A percentile compares a stretch with the other conserved stretches of the same genome.
Conservation (phyloP, 1,140 invertebrate species). For the Zaprionus camerounensis region DNA sequence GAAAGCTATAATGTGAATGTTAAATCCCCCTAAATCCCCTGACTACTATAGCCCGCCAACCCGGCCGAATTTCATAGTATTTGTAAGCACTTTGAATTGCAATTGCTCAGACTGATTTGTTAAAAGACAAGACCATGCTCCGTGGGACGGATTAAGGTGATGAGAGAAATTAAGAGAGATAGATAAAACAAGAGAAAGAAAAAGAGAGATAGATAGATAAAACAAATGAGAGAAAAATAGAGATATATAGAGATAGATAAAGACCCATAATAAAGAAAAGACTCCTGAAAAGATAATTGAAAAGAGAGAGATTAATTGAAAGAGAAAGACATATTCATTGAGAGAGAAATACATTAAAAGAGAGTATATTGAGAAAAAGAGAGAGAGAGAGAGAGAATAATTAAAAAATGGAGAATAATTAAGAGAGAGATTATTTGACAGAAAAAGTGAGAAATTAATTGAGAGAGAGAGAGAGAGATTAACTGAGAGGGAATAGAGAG, state of each 20-base stretch:
- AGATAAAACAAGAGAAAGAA: slow-evolving; percentile 13
- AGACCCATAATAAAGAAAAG: background rate
- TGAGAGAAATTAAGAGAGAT: background rate
- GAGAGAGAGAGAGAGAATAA: background rate
- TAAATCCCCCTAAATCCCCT: background rate
- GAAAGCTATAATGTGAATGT: background rate
- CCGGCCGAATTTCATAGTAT: slow-evolving; percentile 12
- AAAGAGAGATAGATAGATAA: slow-evolving; percentile 3
- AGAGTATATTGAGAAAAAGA: background rate
- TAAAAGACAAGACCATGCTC: slow-evolving; percentile 22
- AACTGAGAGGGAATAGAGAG: background rate
- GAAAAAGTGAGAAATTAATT: slow-evolving; percentile 1
- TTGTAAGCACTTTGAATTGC: slow-evolving; percentile 68
- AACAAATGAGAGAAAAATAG: background rate
- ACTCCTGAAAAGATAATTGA: background rate
- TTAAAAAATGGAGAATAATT: background rate
- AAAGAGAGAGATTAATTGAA: background rate
- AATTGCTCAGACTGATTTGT: slow-evolving; percentile 81
- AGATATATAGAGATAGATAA: background rate
- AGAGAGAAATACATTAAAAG: slow-evolving; percentile 10
- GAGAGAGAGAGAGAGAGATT: background rate
- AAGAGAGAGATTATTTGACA: background rate
- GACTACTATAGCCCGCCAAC: background rate
- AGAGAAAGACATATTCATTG: background rate
- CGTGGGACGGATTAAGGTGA: slow-evolving; percentile 1